Percentiles rank a stretch among this genome's conserved stretches.
phyloP scores from a whole-genome alignment of 2,888 invertebrate species.

The Troilus luridus region DNA sequence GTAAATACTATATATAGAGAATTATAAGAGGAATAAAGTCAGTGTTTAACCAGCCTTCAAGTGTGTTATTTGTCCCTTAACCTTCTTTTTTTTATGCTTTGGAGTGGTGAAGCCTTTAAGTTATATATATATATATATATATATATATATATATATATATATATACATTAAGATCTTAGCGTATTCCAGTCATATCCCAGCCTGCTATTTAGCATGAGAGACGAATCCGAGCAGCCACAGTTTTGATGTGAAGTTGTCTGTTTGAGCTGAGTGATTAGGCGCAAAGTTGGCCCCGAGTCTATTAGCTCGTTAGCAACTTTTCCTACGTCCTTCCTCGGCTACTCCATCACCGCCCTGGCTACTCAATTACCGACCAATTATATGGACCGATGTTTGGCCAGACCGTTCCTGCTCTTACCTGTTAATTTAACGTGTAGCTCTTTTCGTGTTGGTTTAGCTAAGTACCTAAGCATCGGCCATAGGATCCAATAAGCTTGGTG shows the following conservation, averaged over 20 bases:
- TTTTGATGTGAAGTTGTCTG: background rate
- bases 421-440: background rate
- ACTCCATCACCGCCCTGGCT: background rate
- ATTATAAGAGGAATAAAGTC: no score
- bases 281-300: background rate
- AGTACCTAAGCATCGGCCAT: background rate
- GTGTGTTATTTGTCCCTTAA: no score
- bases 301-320: slow-evolving; percentile 30
- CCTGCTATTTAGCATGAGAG: background rate
- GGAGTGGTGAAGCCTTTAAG: no score
- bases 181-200: background rate
- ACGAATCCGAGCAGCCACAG: background rate
- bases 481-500: background rate
- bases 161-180: no score
- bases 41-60: no score
- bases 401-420: background rate
- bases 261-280: slow-evolving; percentile 16
- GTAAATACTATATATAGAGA: no score
- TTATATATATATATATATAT: no score
- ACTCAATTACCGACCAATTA: slow-evolving; percentile 19
- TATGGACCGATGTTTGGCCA: background rate
- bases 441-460: background rate
- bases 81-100: no score
- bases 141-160: no score
- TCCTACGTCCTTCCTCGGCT: background rate